Evolutionary conservation across 2,888 invertebrate species (phyloP).

Genomic region (Chydorus sphaericus): DNA sequence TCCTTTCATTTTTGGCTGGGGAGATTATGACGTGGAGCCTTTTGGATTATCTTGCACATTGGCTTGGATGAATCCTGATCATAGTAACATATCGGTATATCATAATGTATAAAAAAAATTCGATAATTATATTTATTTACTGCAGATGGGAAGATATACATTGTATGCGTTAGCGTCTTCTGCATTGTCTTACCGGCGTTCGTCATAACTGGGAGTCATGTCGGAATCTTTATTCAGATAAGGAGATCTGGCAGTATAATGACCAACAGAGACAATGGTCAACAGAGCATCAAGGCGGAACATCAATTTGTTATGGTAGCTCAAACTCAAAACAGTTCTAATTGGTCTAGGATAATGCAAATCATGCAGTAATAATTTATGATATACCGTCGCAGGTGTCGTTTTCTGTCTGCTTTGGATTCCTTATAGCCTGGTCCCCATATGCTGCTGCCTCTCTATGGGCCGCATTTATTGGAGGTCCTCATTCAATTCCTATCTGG

Average conservation of each 20-base stretch:
- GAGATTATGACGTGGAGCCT: conserved; percentile 20
- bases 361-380: too few relatives aligned
- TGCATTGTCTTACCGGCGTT: conserved; percentile 18
- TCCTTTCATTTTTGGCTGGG: conserved; percentile 19
- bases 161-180: conserved; percentile 17
- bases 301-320: conserved; percentile 6
- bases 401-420: conserved; percentile 19
- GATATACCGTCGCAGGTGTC: too few relatives aligned
- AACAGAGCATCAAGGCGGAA: conserved; percentile 13
- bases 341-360: too few relatives aligned
- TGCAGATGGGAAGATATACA: conserved; percentile 18
- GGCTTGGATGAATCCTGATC: too few relatives aligned
- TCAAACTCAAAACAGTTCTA: too few relatives aligned
- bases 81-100: too few relatives aligned
- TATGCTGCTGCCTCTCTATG: conserved; percentile 19
- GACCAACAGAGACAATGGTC: conserved; percentile 10
- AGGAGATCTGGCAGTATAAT: conserved; percentile 16
- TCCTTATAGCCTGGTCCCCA: conserved; percentile 20
- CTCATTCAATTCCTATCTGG: conserved; percentile 18
- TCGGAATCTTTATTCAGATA: conserved; percentile 19
- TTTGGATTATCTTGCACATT: conserved; percentile 21
- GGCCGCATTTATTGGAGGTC: conserved; percentile 16
- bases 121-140: too few relatives aligned
- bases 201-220: conserved; percentile 18
- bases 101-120: too few relatives aligned